phyloP scores from a whole-genome alignment of 2,113 vertebrate genomes.

The Morphnarchus princeps region DNA sequence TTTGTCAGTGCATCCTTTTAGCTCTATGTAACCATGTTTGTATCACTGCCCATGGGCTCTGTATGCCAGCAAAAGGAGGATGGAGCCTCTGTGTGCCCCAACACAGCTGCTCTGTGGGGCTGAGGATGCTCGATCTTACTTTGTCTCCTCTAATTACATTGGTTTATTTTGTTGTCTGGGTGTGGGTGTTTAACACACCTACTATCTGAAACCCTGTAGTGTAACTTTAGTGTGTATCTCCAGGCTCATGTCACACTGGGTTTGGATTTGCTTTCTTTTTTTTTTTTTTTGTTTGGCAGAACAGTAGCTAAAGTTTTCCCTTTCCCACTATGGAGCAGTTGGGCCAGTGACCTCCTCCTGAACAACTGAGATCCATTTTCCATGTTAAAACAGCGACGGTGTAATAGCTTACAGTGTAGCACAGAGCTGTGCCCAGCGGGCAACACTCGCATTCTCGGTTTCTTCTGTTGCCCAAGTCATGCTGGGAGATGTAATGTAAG shows the following conservation, averaged over 20 bases:
- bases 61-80: background rate
- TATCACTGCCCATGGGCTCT: background rate
- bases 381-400: background rate
- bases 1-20: background rate
- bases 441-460: accelerated
- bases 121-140: background rate
- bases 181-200: background rate
- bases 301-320: background rate
- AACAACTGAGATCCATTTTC: background rate
- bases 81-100: background rate
- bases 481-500: background rate
- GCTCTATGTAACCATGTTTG: background rate
- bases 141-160: background rate
- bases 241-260: background rate
- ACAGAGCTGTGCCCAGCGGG: background rate
- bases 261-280: background rate
- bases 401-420: background rate
- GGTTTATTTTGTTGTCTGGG: background rate
- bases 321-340: background rate
- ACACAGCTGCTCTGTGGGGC: background rate
- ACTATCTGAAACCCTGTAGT: background rate
- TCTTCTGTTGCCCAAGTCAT: background rate
- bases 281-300: background rate
- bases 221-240: background rate
- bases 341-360: background rate